Conservation (phyloP, 1,140 invertebrate genomes). For the Drosophila burlai region DNA sequence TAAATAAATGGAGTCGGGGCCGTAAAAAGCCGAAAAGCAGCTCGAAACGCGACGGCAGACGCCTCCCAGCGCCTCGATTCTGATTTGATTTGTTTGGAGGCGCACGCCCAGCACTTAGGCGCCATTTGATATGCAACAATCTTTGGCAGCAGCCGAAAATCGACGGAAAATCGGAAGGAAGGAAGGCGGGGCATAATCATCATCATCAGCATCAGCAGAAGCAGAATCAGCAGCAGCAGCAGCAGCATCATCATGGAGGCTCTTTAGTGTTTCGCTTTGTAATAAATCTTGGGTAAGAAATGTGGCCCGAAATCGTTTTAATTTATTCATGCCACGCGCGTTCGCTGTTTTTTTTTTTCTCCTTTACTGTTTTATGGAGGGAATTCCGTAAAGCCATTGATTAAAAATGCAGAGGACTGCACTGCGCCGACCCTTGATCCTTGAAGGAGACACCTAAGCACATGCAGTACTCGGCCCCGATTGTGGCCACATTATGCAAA, state of each 20-base stretch:
- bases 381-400: slow-evolving; percentile 38
- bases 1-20: slow-evolving; percentile 78
- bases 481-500: slow-evolving; percentile 59
- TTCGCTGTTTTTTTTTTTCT: slow-evolving; percentile 15
- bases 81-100: slow-evolving; percentile 76
- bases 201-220: slow-evolving; percentile 37
- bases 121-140: slow-evolving; percentile 81
- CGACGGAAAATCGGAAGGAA: slow-evolving; percentile 30
- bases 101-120: slow-evolving; percentile 70
- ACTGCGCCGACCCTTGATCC: slow-evolving; percentile 43
- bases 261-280: slow-evolving; percentile 42
- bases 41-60: slow-evolving; percentile 10
- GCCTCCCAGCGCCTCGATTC: slow-evolving; percentile 51
- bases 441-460: slow-evolving; percentile 29
- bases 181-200: slow-evolving; percentile 59
- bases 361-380: slow-evolving; percentile 1
- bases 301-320: slow-evolving; percentile 70
- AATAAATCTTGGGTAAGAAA: slow-evolving; percentile 71
- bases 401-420: slow-evolving; percentile 77
- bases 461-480: slow-evolving; percentile 19
- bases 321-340: slow-evolving; percentile 78
- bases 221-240: not conserved
- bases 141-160: slow-evolving; percentile 58
- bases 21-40: slow-evolving; percentile 64
- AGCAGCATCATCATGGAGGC: slow-evolving; percentile 10